These are phyloP conservation scores for Condylura cristata DNA, from an alignment of 2,113 vertebrate genomes.

Conservation along the genomic window DNA sequence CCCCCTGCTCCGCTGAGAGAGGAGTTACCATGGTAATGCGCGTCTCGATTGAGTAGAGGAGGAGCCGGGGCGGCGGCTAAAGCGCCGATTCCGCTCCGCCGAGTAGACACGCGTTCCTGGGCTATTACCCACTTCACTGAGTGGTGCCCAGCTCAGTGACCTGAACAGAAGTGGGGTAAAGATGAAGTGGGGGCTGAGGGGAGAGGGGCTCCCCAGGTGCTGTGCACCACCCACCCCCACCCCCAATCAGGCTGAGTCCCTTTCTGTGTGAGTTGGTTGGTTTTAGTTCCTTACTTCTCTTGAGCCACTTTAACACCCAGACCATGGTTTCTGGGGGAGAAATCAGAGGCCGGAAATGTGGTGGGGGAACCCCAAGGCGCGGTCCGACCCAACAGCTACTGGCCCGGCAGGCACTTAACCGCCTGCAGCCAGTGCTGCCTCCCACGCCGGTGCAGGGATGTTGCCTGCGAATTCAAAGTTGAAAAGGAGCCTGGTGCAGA, in stretches of 20 bases:
- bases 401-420: background rate
- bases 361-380: background rate
- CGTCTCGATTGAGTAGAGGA: background rate
- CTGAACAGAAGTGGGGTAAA: background rate
- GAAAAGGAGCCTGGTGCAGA: background rate
- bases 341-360: background rate
- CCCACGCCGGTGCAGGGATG: background rate
- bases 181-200: too few species aligned
- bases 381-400: background rate
- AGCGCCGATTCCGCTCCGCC: background rate
- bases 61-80: background rate
- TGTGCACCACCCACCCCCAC: background rate
- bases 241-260: background rate
- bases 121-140: too few species aligned
- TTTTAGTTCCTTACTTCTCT: background rate
- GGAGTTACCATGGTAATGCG: constrained; percentile 76
- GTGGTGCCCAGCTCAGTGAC: background rate
- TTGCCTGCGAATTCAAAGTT: background rate
- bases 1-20: background rate
- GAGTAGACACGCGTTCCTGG: background rate
- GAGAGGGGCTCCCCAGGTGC: background rate
- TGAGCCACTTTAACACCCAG: background rate
- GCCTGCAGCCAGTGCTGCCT: background rate
- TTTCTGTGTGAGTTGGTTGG: background rate
- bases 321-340: background rate